phyloP scores from a whole-genome alignment of 2,113 vertebrate genomes.

The Hoplias malabaricus region DNA sequence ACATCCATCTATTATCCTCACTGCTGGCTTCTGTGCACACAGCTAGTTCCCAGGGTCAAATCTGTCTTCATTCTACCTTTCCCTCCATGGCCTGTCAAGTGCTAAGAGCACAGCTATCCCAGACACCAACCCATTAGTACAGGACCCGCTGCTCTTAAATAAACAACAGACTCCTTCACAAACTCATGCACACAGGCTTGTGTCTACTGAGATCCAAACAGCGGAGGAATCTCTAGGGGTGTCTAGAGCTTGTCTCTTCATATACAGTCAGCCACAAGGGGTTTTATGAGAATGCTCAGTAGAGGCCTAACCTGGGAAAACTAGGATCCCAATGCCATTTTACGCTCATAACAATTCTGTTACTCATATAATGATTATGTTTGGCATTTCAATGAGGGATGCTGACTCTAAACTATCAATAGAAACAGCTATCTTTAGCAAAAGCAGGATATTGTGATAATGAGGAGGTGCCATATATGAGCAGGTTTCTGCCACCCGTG shows the following conservation, averaged over 20 bases:
- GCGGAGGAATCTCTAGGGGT: slow-evolving; percentile 53
- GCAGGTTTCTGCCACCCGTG: not conserved
- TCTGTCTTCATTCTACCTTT: slow-evolving; percentile 59
- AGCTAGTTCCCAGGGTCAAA: slow-evolving; percentile 52
- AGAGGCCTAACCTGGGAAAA: not conserved
- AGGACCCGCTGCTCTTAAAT: slow-evolving; percentile 41
- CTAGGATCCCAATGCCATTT: not conserved
- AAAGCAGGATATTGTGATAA: slow-evolving; percentile 39
- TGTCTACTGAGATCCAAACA: slow-evolving; percentile 57
- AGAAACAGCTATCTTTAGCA: not conserved
- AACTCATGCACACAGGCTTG: slow-evolving; percentile 51
- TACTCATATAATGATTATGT: not conserved
- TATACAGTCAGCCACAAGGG: not conserved
- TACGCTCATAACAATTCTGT: not conserved
- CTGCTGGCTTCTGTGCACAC: slow-evolving; percentile 58
- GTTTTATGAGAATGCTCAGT: not conserved
- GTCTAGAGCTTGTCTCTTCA: slow-evolving; percentile 37
- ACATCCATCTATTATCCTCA: slow-evolving; percentile 37
- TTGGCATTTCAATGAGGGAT: not conserved
- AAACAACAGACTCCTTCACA: slow-evolving; percentile 56
- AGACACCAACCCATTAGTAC: slow-evolving; percentile 35
- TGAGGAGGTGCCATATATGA: slow-evolving; percentile 4
- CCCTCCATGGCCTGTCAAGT: slow-evolving; percentile 35
- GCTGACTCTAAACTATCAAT: not conserved
- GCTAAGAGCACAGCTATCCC: slow-evolving; percentile 25